A percentile compares a stretch with the other conserved stretches of the same genome.
phyloP scores from a whole-genome alignment of 2,113 vertebrate genomes.

The Oreochromis spilurus region DNA sequence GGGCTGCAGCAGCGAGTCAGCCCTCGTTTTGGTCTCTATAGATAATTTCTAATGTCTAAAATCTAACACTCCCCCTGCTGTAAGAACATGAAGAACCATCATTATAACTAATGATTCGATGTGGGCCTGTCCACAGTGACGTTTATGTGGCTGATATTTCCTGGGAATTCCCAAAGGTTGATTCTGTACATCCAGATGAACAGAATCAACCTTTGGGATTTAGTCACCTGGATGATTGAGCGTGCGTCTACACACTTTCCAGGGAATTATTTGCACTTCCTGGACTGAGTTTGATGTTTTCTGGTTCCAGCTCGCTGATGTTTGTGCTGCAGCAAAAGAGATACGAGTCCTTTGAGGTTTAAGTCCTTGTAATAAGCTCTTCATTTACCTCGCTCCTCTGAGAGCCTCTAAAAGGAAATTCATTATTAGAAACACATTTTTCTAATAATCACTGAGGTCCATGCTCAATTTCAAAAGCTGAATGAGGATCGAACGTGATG shows the following conservation, averaged over 20 bases:
- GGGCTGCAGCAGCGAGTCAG: not conserved
- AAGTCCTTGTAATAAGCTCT: rapidly evolving
- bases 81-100: not conserved
- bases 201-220: too few species aligned
- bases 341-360: not conserved
- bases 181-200: too few species aligned
- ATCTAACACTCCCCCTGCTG: not conserved
- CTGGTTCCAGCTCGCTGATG: not conserved
- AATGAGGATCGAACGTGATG: not conserved
- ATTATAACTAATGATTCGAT: not conserved
- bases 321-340: not conserved
- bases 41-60: not conserved
- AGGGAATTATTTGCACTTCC: not conserved
- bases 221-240: not conserved
- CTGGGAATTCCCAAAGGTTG: not conserved
- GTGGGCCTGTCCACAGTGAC: not conserved
- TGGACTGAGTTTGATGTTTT: not conserved
- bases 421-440: not conserved
- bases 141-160: not conserved
- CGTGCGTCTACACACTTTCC: not conserved
- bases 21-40: not conserved
- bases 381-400: not conserved
- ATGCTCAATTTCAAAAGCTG: not conserved
- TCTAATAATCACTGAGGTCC: not conserved
- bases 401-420: not conserved